phyloP scores from a whole-genome alignment of 2,113 vertebrate species.

The Corythoichthys haematopterus region DNA sequence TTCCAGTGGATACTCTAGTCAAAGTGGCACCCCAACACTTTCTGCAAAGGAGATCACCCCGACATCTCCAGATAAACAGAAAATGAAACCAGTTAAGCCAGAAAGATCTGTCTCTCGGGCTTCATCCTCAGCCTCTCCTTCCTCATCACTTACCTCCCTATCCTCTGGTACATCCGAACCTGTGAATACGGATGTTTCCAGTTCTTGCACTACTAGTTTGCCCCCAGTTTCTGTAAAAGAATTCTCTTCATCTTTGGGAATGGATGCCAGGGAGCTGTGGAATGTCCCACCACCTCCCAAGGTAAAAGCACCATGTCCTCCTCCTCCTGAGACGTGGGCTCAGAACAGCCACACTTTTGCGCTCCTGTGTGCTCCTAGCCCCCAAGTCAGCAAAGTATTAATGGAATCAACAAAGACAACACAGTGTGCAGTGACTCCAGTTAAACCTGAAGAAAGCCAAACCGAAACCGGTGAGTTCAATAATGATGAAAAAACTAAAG shows the following conservation, averaged over 20 bases:
- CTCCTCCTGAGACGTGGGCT: constrained; percentile 79
- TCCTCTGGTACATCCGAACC: constrained; percentile 80
- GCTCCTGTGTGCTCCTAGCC: constrained; percentile 57
- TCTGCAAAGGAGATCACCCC: constrained; percentile 77
- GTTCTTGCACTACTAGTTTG: constrained; percentile 28
- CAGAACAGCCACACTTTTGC: constrained; percentile 66
- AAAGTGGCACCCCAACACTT: constrained; percentile 89
- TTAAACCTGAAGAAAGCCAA: constrained; percentile 31
- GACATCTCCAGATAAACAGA: constrained; percentile 73
- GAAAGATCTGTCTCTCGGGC: constrained; percentile 75
- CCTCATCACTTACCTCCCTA: constrained; percentile 84
- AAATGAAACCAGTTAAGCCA: constrained; percentile 77
- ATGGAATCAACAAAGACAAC: constrained; percentile 27
- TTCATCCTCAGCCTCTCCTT: constrained; percentile 78
- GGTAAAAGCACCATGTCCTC: constrained; percentile 83
- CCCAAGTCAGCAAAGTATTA: constrained; percentile 11
- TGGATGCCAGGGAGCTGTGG: constrained; percentile 60
- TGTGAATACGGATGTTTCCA: constrained; percentile 43
- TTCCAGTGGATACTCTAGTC: constrained; percentile 96
- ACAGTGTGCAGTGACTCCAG: neutral
- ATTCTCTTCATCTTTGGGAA: constrained; percentile 6
- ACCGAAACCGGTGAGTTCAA: constrained; percentile 12
- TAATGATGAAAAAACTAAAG: constrained; percentile 10
- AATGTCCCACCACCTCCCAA: constrained; percentile 87
- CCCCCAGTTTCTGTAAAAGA: constrained; percentile 23